phyloP scores from a whole-genome alignment of 37 sponge, comb jelly and placozoan species.

The Halichondria panicea region DNA sequence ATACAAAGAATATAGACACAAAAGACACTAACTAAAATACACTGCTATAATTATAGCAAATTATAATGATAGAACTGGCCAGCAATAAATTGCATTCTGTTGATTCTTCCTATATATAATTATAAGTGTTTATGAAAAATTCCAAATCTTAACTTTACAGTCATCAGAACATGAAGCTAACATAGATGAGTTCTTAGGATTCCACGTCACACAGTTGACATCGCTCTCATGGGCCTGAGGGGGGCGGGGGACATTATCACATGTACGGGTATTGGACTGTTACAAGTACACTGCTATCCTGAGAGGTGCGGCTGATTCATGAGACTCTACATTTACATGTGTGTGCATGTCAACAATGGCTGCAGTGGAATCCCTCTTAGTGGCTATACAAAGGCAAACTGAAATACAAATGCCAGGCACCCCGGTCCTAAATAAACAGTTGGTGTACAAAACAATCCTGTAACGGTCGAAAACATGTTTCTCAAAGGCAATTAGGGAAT shows the following conservation, averaged over 20 bases:
- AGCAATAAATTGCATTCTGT: too few species aligned
- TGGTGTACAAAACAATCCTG: too few species aligned
- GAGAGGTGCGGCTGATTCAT: too few species aligned
- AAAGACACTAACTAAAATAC: too few species aligned
- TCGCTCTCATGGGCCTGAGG: conserved; percentile 76
- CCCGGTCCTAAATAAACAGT: too few species aligned
- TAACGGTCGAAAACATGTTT: too few species aligned
- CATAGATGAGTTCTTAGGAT: conserved; percentile 69
- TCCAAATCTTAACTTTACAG: conserved; percentile 81
- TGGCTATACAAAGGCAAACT: neutral
- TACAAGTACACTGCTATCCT: neutral
- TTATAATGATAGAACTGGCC: too few species aligned
- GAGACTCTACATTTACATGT: neutral
- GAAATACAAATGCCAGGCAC: neutral
- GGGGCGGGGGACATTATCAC: neutral
- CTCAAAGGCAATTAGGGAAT: too few species aligned
- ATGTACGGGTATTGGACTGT: neutral
- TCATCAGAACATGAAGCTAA: conserved; percentile 94
- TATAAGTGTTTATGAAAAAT: conserved; percentile 18
- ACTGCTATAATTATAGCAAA: too few species aligned
- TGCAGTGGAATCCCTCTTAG: neutral
- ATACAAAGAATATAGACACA: too few species aligned
- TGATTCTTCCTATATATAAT: too few species aligned
- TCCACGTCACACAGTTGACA: conserved; percentile 91
- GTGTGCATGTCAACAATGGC: too few species aligned